Evolutionary conservation across 2,888 invertebrate genomes (phyloP).

Genomic region (Timandra comae): DNA sequence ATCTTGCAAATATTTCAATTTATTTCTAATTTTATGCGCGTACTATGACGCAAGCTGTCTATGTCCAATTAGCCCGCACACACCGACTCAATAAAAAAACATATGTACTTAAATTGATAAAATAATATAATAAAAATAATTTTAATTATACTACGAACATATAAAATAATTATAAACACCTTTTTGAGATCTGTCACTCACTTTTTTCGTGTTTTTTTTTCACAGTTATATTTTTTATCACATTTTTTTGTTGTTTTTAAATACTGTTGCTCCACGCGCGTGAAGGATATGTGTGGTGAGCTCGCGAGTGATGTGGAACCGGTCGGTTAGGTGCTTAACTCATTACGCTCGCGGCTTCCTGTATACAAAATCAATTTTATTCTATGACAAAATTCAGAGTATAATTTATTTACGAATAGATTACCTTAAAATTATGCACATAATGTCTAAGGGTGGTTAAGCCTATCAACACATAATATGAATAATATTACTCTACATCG

Average conservation of each 20-base stretch:
- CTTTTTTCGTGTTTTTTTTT: constrained; percentile 61
- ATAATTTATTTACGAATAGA: no score
- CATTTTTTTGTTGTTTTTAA: constrained; percentile 42
- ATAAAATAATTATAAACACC: constrained; percentile 59
- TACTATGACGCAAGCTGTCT: no score
- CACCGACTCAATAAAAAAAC: constrained; percentile 7
- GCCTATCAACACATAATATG: no score
- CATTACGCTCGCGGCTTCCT: constrained; percentile 61
- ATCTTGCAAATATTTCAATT: no score
- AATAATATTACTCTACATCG: no score
- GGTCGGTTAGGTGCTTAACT: constrained; percentile 28
- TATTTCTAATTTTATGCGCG: no score
- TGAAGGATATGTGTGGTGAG: no score
- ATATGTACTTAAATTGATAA: constrained; percentile 39
- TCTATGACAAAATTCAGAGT: no score
- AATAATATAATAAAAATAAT: constrained; percentile 11
- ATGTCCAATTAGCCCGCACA: no score
- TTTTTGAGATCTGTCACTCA: constrained; percentile 72
- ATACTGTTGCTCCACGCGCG: constrained; percentile 46
- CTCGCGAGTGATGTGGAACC: neutral
- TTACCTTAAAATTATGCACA: no score
- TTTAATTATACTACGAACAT: constrained; percentile 47
- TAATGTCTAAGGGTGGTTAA: no score
- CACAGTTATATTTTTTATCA: constrained; percentile 66
- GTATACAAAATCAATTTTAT: no score